Evolutionary conservation across 2,797 vertebrate genomes (phyloP).

Genomic region (Allobates femoralis): DNA sequence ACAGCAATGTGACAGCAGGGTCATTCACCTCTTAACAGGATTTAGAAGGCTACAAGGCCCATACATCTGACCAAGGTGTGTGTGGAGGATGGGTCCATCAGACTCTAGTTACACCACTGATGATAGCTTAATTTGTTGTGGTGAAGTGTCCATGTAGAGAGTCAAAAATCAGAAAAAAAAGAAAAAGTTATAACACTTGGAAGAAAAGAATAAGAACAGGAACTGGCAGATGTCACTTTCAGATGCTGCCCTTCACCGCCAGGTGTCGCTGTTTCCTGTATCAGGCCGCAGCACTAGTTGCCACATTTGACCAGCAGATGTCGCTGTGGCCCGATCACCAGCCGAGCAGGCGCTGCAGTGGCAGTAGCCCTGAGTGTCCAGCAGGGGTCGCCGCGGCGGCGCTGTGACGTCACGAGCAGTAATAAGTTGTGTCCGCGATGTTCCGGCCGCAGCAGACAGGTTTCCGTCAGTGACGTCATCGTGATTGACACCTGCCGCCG

Average conservation of each 20-base stretch:
- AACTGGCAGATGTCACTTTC: no score
- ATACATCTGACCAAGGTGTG: no score
- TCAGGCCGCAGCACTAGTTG: not conserved
- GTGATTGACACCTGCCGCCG: not conserved
- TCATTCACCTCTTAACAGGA: no score
- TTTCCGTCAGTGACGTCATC: not conserved
- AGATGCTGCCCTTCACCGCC: not conserved
- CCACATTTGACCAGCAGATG: not conserved
- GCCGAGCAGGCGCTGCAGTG: not conserved
- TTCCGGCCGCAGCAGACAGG: not conserved
- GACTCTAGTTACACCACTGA: no score
- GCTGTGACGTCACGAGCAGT: constrained; percentile 37
- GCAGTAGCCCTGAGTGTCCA: not conserved
- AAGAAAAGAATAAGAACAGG: no score
- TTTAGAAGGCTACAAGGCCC: no score
- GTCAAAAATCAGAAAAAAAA: no score
- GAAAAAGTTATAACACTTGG: no score
- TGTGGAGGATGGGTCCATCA: no score
- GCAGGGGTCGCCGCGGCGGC: constrained; percentile 31
- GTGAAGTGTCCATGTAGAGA: no score
- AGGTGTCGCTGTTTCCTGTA: not conserved
- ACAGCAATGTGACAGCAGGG: no score
- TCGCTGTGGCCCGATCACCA: not conserved
- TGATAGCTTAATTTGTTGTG: no score
- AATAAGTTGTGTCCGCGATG: constrained; percentile 5